Percentiles rank a stretch among this genome's conserved stretches.
These are phyloP conservation scores for Elmis aenea DNA, from an alignment of 2,888 invertebrate species.

Conservation along the genomic window DNA sequence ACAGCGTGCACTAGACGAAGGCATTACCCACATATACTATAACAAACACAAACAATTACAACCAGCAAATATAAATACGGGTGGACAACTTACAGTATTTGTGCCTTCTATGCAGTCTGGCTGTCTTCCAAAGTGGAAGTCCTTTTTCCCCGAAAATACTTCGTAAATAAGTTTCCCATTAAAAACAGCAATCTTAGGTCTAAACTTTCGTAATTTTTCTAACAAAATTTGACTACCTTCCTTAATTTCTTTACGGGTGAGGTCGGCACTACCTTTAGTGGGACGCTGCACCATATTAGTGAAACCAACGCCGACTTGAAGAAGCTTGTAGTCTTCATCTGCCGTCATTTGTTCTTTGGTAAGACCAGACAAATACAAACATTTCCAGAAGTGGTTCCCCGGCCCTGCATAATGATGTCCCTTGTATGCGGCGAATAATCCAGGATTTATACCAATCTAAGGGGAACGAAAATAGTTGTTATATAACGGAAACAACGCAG, in stretches of 20 bases:
- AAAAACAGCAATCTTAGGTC: constrained; percentile 95
- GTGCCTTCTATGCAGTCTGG: constrained; percentile 91
- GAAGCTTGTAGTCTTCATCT: constrained; percentile 89
- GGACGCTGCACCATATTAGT: constrained; percentile 97
- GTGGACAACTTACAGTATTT: constrained; percentile 86
- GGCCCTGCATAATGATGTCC: constrained; percentile 99
- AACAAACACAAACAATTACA: constrained; percentile 31
- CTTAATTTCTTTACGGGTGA: constrained; percentile 89
- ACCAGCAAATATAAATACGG: neutral
- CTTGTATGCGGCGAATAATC: constrained; percentile 94
- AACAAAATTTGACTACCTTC: constrained; percentile 84
- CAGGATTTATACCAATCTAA: constrained; percentile 97
- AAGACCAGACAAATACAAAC: constrained; percentile 87
- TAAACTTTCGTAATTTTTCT: constrained; percentile 86
- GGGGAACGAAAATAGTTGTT: constrained; percentile 26
- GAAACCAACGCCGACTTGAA: constrained; percentile 94
- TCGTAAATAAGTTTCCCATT: constrained; percentile 99
- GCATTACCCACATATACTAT: constrained; percentile 98
- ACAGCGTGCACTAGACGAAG: constrained; percentile 94
- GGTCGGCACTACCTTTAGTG: constrained; percentile 93
- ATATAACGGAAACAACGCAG: neutral
- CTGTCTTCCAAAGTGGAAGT: constrained; percentile 94
- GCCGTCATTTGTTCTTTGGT: constrained; percentile 94
- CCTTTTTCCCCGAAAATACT: constrained; percentile 94
- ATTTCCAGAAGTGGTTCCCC: constrained; percentile 99